These are phyloP conservation scores for Neodiprion lecontei DNA, from an alignment of 1,140 invertebrate species.

Conservation along the genomic window DNA sequence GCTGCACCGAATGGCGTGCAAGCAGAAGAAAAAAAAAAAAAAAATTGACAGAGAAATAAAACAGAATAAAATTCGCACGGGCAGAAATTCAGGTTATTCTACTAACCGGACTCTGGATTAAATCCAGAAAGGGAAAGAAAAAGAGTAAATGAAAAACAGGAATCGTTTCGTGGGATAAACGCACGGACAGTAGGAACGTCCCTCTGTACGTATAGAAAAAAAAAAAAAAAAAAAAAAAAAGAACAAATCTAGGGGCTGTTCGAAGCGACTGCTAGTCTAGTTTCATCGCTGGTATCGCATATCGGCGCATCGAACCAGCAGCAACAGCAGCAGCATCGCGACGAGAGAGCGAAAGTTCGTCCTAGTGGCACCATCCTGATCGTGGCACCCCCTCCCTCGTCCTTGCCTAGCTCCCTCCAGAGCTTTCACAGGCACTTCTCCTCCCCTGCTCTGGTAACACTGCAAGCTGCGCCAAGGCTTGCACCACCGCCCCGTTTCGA, in stretches of 20 bases:
- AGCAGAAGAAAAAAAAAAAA: too few species aligned
- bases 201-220: too few species aligned
- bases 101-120: too few species aligned
- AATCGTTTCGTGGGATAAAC: too few species aligned
- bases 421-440: neutral
- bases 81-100: too few species aligned
- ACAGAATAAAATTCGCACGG: too few species aligned
- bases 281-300: conserved; percentile 26
- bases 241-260: neutral
- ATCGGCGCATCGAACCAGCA: conserved; percentile 46
- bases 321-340: conserved; percentile 15
- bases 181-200: too few species aligned
- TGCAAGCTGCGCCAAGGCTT: neutral
- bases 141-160: too few species aligned
- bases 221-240: neutral
- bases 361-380: conserved; percentile 61
- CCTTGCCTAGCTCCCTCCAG: conserved; percentile 26
- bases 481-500: too few species aligned
- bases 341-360: conserved; percentile 62
- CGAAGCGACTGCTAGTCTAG: neutral
- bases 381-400: conserved; percentile 38
- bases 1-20: too few species aligned
- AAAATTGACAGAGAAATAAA: too few species aligned
- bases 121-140: too few species aligned
- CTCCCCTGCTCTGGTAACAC: conserved; percentile 12